Percentiles rank a stretch among this genome's conserved stretches.
phyloP scores from a whole-genome alignment of 2,797 vertebrate species.

The Malacoctenus gilli region DNA sequence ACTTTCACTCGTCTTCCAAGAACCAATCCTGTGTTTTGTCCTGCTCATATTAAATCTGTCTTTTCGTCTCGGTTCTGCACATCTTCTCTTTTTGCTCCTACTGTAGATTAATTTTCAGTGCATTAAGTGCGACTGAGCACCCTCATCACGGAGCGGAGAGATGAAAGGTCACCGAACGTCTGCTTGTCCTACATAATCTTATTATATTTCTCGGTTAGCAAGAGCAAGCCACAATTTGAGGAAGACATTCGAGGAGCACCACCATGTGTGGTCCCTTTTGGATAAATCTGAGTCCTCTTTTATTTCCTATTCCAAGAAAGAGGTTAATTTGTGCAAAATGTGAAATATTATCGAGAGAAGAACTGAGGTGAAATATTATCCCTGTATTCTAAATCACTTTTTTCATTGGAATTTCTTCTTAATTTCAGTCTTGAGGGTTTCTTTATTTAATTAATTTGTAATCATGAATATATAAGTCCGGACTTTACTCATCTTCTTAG shows the following conservation, averaged over 20 bases:
- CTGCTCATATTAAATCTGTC: constrained; percentile 11
- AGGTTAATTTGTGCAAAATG: not conserved
- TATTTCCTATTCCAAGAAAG: too few relatives aligned
- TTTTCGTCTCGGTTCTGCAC: not conserved
- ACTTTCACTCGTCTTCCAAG: constrained; percentile 2
- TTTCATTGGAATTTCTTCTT: too few relatives aligned
- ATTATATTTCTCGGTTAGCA: constrained; percentile 5
- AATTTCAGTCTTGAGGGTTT: too few relatives aligned
- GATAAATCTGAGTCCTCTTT: not conserved
- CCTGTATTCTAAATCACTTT: too few relatives aligned
- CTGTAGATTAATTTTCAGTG: constrained; percentile 1
- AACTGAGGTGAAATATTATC: too few relatives aligned
- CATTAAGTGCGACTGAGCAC: constrained; percentile 23
- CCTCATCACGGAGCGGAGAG: constrained; percentile 32
- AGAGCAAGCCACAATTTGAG: constrained; percentile 12
- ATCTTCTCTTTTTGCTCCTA: not conserved
- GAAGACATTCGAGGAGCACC: not conserved
- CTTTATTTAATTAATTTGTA: too few relatives aligned
- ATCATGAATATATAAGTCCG: too few relatives aligned
- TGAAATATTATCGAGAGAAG: too few relatives aligned
- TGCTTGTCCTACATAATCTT: constrained; percentile 29
- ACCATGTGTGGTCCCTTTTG: not conserved
- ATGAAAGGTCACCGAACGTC: constrained; percentile 48
- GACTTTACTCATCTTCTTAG: too few relatives aligned
- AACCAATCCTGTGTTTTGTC: constrained; percentile 17